Percentiles rank a stretch among this genome's conserved stretches.
phyloP scores from a whole-genome alignment of 2,888 invertebrate genomes.

The Gari tellinella region DNA sequence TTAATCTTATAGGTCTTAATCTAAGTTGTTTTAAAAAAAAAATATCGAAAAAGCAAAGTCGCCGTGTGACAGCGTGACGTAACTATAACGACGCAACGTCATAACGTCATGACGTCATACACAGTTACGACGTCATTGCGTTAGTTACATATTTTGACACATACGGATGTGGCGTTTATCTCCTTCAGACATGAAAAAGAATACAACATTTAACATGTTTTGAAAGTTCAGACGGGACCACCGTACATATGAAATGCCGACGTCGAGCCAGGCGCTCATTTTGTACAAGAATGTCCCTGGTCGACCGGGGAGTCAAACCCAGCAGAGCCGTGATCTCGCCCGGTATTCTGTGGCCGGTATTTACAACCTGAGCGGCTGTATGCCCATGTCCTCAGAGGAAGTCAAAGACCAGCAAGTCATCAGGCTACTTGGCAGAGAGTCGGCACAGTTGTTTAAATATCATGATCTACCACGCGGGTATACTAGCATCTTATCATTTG shows the following conservation, averaged over 20 bases:
- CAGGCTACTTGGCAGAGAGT: slow-evolving; percentile 29
- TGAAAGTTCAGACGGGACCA: no score
- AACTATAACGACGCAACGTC: no score
- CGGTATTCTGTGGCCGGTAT: slow-evolving; percentile 26
- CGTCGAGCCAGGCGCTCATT: slow-evolving; percentile 50
- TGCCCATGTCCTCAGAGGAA: slow-evolving; percentile 2
- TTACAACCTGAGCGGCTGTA: slow-evolving; percentile 28
- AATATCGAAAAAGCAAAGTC: no score
- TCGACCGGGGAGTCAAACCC: slow-evolving; percentile 1
- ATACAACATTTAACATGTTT: no score
- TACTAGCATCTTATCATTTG: slow-evolving; percentile 23
- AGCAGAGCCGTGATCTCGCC: slow-evolving; percentile 14
- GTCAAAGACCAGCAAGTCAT: slow-evolving; percentile 33
- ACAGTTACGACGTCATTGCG: no score
- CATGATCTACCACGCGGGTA: slow-evolving; percentile 25
- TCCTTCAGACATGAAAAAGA: no score
- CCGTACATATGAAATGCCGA: slow-evolving; percentile 24
- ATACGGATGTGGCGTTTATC: no score
- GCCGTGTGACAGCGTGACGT: no score
- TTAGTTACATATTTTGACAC: no score
- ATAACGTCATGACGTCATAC: no score
- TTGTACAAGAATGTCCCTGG: slow-evolving; percentile 6
- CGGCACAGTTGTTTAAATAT: slow-evolving; percentile 49
- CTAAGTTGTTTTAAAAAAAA: no score
- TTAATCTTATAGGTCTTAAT: no score